A percentile compares a stretch with the other conserved stretches of the same genome.
phyloP scores from a whole-genome alignment of 2,797 vertebrate species.

The Trachurus trachurus region DNA sequence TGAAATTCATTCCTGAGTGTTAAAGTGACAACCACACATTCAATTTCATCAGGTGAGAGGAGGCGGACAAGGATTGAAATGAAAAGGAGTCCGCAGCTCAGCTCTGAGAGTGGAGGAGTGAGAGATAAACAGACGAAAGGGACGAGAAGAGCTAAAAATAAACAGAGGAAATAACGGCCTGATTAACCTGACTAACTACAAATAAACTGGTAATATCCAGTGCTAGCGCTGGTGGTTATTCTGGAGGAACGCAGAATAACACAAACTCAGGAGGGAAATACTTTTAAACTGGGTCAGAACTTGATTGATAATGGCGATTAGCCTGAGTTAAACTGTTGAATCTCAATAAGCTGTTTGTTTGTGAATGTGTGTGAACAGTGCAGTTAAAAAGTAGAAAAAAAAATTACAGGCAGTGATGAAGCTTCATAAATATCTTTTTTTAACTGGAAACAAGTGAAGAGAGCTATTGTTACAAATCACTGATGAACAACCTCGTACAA shows the following conservation, averaged over 20 bases:
- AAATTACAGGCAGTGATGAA: neutral
- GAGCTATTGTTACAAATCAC: conserved; percentile 1
- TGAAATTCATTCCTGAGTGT: conserved; percentile 45
- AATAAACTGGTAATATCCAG: conserved; percentile 3
- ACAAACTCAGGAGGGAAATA: neutral
- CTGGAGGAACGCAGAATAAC: neutral
- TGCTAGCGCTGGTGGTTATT: no score
- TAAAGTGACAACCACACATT: conserved; percentile 36
- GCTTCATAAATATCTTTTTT: neutral
- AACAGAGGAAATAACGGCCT: conserved; percentile 11
- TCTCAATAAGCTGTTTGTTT: neutral
- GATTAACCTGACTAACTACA: conserved; percentile 4
- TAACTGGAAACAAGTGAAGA: neutral
- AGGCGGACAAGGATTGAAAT: conserved; percentile 21
- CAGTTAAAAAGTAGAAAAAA: neutral
- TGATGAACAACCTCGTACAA: no score
- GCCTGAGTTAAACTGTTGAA: neutral
- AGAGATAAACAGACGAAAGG: conserved; percentile 22
- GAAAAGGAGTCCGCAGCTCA: conserved; percentile 9
- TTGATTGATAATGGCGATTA: neutral
- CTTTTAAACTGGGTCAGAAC: neutral
- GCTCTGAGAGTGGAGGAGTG: conserved; percentile 10
- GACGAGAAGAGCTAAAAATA: conserved; percentile 18
- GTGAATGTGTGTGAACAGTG: neutral
- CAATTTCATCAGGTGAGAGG: conserved; percentile 44